Evolutionary conservation across 2,113 vertebrate species (phyloP), one percentile per base, ranked within the genome.

Genomic region (Microtus richardsoni): DNA sequence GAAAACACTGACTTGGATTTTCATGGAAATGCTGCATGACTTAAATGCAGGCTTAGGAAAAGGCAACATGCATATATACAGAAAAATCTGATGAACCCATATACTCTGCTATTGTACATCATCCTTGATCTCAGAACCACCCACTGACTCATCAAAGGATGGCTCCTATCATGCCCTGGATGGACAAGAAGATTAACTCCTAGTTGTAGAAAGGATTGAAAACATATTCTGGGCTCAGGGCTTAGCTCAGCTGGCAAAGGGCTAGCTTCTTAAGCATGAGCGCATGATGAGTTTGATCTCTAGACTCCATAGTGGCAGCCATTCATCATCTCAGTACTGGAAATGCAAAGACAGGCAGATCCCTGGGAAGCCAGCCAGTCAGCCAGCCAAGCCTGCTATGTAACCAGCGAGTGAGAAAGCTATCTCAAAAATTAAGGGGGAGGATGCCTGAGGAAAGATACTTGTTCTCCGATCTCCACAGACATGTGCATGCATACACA

Each of bases 1-100:
- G 36, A 89, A 96, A 93, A 10, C n/a, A 88, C 21, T 89, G 17
- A 60, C 49, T 89, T 68, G 28, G 36, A 19, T 92, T 80, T 92
- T 93, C 91, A 70, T 58, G 39, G 24, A 94, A 87, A 54, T 13
- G 39, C 6, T 60, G 26, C 28, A 36, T 95, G 47, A 49, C 26
- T 94, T 94, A 79, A 70, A 66, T 36, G 7, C 14, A 64, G 49
- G 49, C 22, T 89, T 93, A 89, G 47, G 39, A 75, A 89, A 89
- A 84, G 60, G 60, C 11, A 85, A 12, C 22, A 36, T 68, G 22
- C 1, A 0, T 88, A n/a, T 85, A 91, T 78, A 41, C 14, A 66
- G 30, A 44, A 95, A 54, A 90, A 90, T 79, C 13, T 77, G 54
- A 93, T 70, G 83, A 82, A 39, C 12, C 7, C 17, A 41, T 21